phyloP scores from a whole-genome alignment of 2,888 invertebrate genomes.

The Desoria tigrina region DNA sequence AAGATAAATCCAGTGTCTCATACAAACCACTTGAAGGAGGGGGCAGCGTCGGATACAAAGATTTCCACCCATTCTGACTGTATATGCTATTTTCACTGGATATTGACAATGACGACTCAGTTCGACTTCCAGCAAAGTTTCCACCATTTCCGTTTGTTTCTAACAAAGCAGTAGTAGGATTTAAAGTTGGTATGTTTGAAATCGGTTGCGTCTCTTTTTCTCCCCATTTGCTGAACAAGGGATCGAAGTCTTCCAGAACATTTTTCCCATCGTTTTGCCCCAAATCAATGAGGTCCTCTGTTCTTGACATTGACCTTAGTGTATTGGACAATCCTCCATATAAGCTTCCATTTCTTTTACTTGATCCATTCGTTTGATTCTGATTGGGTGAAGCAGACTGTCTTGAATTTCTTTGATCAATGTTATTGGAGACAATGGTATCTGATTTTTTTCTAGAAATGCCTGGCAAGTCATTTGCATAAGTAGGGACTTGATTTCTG shows the following conservation, averaged over 20 bases:
- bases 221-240: constrained; percentile 62
- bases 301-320: constrained; percentile 18
- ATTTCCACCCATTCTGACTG: constrained; percentile 22
- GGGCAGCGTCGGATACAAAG: constrained; percentile 42
- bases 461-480: too few relatives aligned
- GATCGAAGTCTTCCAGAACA: constrained; percentile 85
- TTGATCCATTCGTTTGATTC: not conserved
- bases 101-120: not conserved
- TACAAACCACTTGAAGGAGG: constrained; percentile 25
- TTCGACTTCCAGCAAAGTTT: too few relatives aligned
- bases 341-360: constrained; percentile 15
- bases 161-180: too few relatives aligned
- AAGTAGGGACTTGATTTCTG: not conserved
- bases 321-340: constrained; percentile 29
- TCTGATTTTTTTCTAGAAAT: too few relatives aligned
- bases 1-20: not conserved
- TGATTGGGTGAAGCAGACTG: not conserved
- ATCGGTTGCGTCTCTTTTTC: constrained; percentile 3
- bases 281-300: constrained; percentile 52
- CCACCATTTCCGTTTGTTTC: not conserved
- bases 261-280: constrained; percentile 64
- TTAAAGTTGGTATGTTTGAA: not conserved
- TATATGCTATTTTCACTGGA: constrained; percentile 17
- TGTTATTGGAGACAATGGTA: too few relatives aligned
- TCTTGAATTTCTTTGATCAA: not conserved